Conservation (phyloP, 2,888 invertebrate species). For the Eupithecia abbreviata region DNA sequence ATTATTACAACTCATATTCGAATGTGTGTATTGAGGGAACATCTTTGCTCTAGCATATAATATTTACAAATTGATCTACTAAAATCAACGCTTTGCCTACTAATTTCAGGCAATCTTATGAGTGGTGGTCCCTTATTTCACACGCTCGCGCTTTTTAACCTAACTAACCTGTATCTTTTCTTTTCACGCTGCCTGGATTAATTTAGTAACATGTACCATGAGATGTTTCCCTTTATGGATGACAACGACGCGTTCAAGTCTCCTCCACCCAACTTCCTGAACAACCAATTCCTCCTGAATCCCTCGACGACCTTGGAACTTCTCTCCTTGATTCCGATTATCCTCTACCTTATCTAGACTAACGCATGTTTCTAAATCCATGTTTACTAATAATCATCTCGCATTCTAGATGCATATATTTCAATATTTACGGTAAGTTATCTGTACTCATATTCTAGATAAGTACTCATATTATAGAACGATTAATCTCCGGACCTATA, state of each 20-base stretch:
- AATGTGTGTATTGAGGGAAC: background rate
- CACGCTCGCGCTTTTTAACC: background rate
- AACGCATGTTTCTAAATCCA: conserved; percentile 18
- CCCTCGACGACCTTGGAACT: background rate
- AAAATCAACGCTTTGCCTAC: background rate
- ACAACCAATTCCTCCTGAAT: conserved; percentile 40
- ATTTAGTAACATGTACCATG: conserved; percentile 66
- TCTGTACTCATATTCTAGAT: background rate
- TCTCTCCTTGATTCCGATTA: conserved; percentile 23
- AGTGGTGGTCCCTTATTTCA: background rate
- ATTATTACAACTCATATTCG: background rate
- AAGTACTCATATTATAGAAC: too few species aligned
- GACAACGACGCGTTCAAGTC: conserved; percentile 68
- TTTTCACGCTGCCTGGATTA: conserved; percentile 64
- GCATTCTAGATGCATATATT: conserved; percentile 1
- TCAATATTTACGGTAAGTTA: background rate
- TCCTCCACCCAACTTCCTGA: conserved; percentile 63
- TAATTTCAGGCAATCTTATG: background rate
- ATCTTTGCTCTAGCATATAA: background rate
- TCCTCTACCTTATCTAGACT: conserved; percentile 22
- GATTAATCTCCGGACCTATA: too few species aligned
- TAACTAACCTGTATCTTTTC: conserved; percentile 48
- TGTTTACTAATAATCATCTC: background rate
- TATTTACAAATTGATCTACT: background rate
- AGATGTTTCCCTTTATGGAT: conserved; percentile 72